Base-by-base conservation (phyloP, 2,113 vertebrate species). In the Spermophilus dauricus region DNA sequence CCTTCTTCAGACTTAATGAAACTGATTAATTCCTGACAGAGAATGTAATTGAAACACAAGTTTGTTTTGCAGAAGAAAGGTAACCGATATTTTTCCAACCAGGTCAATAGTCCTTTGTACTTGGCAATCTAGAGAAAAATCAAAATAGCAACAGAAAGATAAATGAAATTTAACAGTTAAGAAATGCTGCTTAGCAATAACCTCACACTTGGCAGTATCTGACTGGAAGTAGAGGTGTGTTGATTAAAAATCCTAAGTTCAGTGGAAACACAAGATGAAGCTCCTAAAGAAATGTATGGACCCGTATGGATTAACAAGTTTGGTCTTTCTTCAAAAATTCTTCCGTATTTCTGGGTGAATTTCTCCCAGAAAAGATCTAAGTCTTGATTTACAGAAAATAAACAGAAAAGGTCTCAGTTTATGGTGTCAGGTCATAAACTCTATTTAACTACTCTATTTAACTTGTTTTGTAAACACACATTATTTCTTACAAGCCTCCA, bases 21-120 rank as follows among this genome's bases (percentile, higher is more conserved):
- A 86, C 53, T 96, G 96, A 98, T 91, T n/a, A 99, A 96, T 96
- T 98, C 98, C 85, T 98, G 98, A 87, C 98, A 99, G 92, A 99
- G 98, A 95, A 99, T 32, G 75, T 99, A 98, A 81, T 99, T 97
- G 86, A 99, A 98, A 95, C 98, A 99, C 91, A 99, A 61, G 96
- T 98, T 98, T 90, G 98, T 98, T 98, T 98, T 98, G 96, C 98
- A 98, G 98, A 99, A 99, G 97, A 98, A 98, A 96, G 98, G 98
- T 92, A 99, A 97, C 1, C 98, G 98, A 78, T 98, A 98, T 92
- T 98, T 98, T 89, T 96, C 97, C 97, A 99, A 37, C 99, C 98
- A 99, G 28, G 96, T 98, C 95, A 99, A 78, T 1, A 99, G 91
- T 95, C 98, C 98, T 32, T 89, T 63, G 92, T 98, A 95, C 45